Base-by-base conservation (phyloP, 2,797 vertebrate species). In the Pachyuromys duprasi region DNA sequence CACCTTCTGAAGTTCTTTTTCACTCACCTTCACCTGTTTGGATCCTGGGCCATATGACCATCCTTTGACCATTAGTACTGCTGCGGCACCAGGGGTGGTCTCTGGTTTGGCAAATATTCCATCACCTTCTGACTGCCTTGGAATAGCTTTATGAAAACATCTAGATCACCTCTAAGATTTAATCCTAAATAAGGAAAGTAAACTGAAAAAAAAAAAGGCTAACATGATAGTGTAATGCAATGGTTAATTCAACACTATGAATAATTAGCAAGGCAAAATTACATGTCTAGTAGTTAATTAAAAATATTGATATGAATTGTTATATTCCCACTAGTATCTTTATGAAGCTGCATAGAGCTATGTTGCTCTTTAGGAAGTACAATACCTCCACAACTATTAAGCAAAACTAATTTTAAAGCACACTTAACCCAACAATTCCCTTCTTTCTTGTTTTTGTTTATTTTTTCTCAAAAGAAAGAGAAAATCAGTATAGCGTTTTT, bases 21-120 rank as follows among this genome's bases (percentile, higher is more conserved):
- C 42, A 24, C 39, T 93, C 69, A 42, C 89, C 86, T 93, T 92
- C 88, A 49, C 84, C n/a, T 14, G 22, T 69, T 86, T 74, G 39
- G 65, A 89, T 42, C 90, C 81, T 80, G 89, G 5, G 31, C 26
- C 0, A 0, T 63, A 67, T 93, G 49, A 42, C 70, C 94, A 78
- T 53, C 63, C 75, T 63, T 31, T 36, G 1, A 6, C 42, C 45
- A 33, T 93, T 5, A 62, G 57, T n/a, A 20, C 65, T 70, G 80
- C 45, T 20, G 11, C 82, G 26, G 36, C 74, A 90, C 76, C 36
- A 65, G 74, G 53, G 69, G 72, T 89, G 95, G 90, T 57, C 90
- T 95, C 55, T 62, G 62, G 67, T 87, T 86, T 94, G 91, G 91
- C 90, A 93, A 94, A 67, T 57, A 60, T 70, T 60, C 72, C 74